Conservation (phyloP, 2,797 vertebrate species). For the Bradypodion ventrale region DNA sequence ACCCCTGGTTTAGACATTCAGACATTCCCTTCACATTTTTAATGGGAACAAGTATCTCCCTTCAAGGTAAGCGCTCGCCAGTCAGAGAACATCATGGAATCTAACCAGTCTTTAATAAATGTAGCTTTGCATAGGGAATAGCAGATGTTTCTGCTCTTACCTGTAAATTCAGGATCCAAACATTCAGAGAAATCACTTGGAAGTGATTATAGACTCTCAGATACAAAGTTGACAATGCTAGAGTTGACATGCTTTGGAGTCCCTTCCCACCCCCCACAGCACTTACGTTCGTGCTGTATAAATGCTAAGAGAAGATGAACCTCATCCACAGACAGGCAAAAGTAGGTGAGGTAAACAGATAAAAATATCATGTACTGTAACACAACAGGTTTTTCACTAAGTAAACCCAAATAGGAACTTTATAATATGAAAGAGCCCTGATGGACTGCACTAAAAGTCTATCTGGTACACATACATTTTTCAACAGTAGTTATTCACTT, state of each 20-base stretch:
- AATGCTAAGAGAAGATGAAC: not conserved
- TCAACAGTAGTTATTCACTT: not conserved
- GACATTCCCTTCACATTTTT: not conserved
- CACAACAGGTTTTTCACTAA: not conserved
- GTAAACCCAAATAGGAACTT: not conserved
- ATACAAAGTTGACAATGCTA: rapidly evolving
- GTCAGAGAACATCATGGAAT: not conserved
- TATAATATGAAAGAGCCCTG: not conserved
- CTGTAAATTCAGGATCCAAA: not conserved
- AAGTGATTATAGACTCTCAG: not conserved
- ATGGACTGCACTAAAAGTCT: not conserved
- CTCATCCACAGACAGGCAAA: not conserved
- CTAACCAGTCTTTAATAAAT: not conserved
- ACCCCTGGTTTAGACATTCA: not conserved
- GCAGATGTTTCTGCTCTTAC: not conserved
- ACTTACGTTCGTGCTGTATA: not conserved
- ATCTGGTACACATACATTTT: not conserved
- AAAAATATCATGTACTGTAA: not conserved
- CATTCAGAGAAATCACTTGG: not conserved
- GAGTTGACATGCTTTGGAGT: not conserved
- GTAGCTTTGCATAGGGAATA: not conserved
- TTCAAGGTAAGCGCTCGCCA: not conserved
- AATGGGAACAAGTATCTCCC: not conserved
- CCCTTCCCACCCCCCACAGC: not conserved
- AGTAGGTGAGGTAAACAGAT: not conserved